Percentiles rank a stretch among this genome's conserved stretches.
Conservation (phyloP, 2,797 vertebrate genomes). For the Platalea minor region DNA sequence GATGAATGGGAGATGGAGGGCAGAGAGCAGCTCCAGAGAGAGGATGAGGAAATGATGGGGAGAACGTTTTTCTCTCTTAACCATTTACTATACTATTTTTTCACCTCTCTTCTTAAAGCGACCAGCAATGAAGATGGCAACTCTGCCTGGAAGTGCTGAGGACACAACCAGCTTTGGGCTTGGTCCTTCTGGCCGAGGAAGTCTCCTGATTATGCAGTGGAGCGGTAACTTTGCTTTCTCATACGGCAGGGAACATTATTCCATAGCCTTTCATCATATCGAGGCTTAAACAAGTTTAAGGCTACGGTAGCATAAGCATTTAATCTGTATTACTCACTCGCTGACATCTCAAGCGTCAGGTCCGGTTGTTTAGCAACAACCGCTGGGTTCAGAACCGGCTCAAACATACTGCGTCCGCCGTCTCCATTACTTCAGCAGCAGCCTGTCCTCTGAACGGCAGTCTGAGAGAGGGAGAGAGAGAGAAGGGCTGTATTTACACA, state of each 20-base stretch:
- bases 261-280: background rate
- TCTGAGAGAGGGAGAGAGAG: background rate
- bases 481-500: background rate
- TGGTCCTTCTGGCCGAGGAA: constrained; percentile 55
- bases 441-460: background rate
- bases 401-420: background rate
- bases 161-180: constrained; percentile 54
- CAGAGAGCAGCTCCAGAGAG: background rate
- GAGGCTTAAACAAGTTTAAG: constrained; percentile 40
- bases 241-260: background rate
- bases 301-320: constrained; percentile 19
- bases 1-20: background rate
- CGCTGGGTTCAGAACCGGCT: constrained; percentile 29
- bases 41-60: background rate
- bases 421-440: background rate
- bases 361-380: constrained; percentile 60
- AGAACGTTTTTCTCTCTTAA: constrained; percentile 48
- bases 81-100: constrained; percentile 38
- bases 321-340: constrained; percentile 34
- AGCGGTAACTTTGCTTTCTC: constrained; percentile 58
- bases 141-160: constrained; percentile 60
- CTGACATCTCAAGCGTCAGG: constrained; percentile 11
- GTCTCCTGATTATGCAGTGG: constrained; percentile 29
- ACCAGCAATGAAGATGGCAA: constrained; percentile 52
- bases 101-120: constrained; percentile 43